Evolutionary conservation across 2,113 vertebrate genomes (phyloP).

Genomic region (Muscicapa adusta): DNA sequence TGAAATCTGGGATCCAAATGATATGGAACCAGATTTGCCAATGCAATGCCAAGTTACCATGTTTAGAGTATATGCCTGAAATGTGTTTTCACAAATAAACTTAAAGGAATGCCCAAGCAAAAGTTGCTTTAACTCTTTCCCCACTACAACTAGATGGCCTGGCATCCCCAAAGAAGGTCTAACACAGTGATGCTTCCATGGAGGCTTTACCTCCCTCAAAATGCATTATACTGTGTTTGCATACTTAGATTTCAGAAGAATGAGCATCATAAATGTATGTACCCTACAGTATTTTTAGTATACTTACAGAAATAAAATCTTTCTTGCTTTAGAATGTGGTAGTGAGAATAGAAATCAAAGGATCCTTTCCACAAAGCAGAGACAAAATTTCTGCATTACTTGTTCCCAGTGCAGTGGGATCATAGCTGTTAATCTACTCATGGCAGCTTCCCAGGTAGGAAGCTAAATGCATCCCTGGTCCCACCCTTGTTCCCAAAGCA

Average conservation of each 20-base stretch:
- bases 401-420: not conserved
- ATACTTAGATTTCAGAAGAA: not conserved
- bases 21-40: not conserved
- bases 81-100: slow-evolving; percentile 34
- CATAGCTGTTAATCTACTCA: not conserved
- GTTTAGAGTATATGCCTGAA: not conserved
- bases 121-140: not conserved
- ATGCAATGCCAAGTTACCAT: not conserved
- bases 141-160: not conserved
- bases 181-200: fast-evolving
- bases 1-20: slow-evolving; percentile 21
- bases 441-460: not conserved
- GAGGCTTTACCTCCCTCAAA: not conserved
- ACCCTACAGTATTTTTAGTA: not conserved
- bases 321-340: not conserved
- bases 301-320: not conserved
- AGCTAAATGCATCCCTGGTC: not conserved
- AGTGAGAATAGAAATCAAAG: not conserved
- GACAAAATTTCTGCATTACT: not conserved
- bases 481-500: not conserved
- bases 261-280: not conserved
- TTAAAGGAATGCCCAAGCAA: not conserved
- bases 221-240: not conserved
- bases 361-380: not conserved
- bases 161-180: not conserved